Percentiles rank a stretch among this genome's conserved stretches.
Evolutionary conservation across 2,888 invertebrate species (phyloP).

Genomic region (Cactoblastis cactorum): DNA sequence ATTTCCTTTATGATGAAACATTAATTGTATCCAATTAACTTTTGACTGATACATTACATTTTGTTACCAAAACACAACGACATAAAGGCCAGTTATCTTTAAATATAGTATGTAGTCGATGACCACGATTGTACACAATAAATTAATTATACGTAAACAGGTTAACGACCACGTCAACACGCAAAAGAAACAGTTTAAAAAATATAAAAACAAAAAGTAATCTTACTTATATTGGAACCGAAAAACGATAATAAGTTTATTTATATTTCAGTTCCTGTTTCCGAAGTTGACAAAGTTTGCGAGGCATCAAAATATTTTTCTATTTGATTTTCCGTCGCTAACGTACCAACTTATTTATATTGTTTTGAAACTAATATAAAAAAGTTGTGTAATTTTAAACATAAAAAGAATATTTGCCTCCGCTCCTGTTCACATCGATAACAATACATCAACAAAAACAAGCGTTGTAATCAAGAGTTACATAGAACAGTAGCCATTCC

Average conservation of each 20-base stretch:
- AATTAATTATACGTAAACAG: neutral
- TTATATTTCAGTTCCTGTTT: too few relatives aligned
- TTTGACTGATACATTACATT: neutral
- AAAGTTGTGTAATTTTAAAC: too few relatives aligned
- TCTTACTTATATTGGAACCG: too few relatives aligned
- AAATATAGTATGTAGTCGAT: neutral
- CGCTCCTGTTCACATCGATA: slow-evolving; percentile 17
- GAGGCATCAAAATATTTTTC: too few relatives aligned
- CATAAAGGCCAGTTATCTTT: neutral
- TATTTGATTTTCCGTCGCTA: too few relatives aligned
- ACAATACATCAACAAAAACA: slow-evolving; percentile 15
- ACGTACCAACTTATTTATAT: too few relatives aligned
- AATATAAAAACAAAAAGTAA: neutral
- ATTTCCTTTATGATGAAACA: too few relatives aligned
- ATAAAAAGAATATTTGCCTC: too few relatives aligned
- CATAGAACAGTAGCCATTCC: slow-evolving; percentile 33
- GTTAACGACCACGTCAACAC: neutral
- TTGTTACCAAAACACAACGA: neutral
- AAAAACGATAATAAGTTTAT: too few relatives aligned
- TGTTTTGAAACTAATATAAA: too few relatives aligned
- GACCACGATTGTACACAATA: neutral
- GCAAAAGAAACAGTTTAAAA: neutral
- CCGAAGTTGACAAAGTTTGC: too few relatives aligned
- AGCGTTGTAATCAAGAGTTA: slow-evolving; percentile 8
- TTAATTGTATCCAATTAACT: neutral